Base-by-base conservation (phyloP, 2,888 invertebrate species). In the Mystacides longicornis region DNA sequence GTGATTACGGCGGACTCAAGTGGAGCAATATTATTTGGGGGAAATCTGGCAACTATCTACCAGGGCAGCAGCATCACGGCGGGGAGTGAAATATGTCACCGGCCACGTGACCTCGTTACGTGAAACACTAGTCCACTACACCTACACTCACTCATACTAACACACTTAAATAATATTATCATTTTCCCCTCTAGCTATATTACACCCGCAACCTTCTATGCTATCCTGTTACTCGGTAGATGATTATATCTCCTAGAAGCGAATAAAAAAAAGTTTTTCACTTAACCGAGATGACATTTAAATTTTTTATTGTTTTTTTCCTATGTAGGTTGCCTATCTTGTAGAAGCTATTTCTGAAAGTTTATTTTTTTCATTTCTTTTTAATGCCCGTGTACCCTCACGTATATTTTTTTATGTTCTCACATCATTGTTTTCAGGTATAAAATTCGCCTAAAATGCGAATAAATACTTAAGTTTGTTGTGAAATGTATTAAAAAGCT, bases 31-130 rank as follows among this genome's bases (percentile, higher is more conserved):
- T 37, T 37, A n/a, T n/a, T 37, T 37, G 37, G 37, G 37, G 37
- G 14, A 37, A 37, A 37, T 16, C 37, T 37, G 7, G 7, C 16
- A 37, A 14, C 14, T 37, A 37, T 3, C 37, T 37, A 37, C 37
- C 37, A 37, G 14, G 37, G 14, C 16, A 37, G 14, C 37, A 37
- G 37, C 37, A 37, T 37, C 37, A 37, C 31, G 45, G 11, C 9
- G 20, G 22, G 51, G 43, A 48, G 52, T 58, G 58, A 60, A 60
- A 60, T 60, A 60, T 60, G 56, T 55, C 60, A 33, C 46, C 53
- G 60, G 60, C 56, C 58, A 58, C 56, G 56, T 56, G 60, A 60
- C 60, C 60, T 55, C 54, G 58, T 57, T 58, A 58, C 56, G 51
- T 50, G 52, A 49, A 49, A 56, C 58, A 60, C 58, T 55, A 54